Evolutionary conservation across 92 coral and sea anemone genomes (phyloP).

Genomic region (Blastomussa wellsi): DNA sequence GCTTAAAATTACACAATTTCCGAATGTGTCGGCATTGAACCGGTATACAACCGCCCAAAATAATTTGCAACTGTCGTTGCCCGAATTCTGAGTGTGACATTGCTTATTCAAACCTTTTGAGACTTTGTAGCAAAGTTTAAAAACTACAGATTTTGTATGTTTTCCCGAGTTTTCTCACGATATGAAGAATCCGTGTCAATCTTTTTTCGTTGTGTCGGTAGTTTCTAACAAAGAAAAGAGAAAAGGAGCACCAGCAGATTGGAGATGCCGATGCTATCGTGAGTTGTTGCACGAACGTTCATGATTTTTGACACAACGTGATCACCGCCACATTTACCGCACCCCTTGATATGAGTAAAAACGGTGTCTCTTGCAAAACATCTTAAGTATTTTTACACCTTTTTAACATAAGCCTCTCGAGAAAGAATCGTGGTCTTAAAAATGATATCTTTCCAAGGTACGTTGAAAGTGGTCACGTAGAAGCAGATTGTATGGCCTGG

Average conservation of each 20-base stretch:
- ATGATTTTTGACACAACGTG: conserved; percentile 5
- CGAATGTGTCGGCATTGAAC: too few relatives aligned
- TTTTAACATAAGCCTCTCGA: conserved; percentile 14
- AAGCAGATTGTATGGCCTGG: neutral
- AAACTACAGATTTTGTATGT: neutral
- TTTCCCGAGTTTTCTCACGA: neutral
- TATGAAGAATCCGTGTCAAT: neutral
- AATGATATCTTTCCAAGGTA: neutral
- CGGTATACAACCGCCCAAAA: too few relatives aligned
- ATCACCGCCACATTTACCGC: neutral
- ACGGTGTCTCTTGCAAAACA: conserved; percentile 2
- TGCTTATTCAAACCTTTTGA: too few relatives aligned
- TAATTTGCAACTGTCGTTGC: too few relatives aligned
- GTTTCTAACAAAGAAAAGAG: neutral
- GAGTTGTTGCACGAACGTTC: conserved; percentile 2
- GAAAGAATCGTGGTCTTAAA: conserved; percentile 1
- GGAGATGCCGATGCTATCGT: neutral
- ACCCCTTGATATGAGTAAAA: neutral
- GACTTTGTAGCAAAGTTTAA: too few relatives aligned
- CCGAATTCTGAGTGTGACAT: too few relatives aligned
- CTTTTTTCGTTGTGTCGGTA: neutral
- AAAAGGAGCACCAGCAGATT: neutral
- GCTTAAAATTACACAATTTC: too few relatives aligned
- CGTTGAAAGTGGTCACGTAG: neutral
- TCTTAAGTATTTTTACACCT: conserved; percentile 26